Evolutionary conservation across 2,888 invertebrate species (phyloP), one percentile per base, ranked within the genome.

Genomic region (Carabus problematicus): DNA sequence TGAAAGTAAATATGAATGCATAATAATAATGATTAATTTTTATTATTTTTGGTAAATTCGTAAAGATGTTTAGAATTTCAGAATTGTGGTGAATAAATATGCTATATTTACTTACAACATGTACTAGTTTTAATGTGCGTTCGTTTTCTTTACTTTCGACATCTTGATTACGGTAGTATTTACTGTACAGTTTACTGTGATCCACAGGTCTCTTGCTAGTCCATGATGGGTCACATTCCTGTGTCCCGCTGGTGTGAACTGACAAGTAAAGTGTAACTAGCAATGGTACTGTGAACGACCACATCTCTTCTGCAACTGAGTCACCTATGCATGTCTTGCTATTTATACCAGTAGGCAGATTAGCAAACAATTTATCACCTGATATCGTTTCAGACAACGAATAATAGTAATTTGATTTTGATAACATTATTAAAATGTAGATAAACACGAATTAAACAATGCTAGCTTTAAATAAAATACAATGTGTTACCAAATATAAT

Each of bases 161-260:
- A 9, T 52, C 52, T 7, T 18, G 9, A 12, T 14, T 52, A 9
- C 52, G 16, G 6, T 52, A 52, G 16, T 52, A 16, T 52, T 52
- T 52, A 16, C 12, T 52, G 14, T 52, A 19, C 52, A 52, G 18
- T 52, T 52, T 14, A 52, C 16, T 52, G 9, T 2, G 52, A 45
- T 45, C 14, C 8, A 49, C 47, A 49, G 12, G 3, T 11, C 18
- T 63, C 16, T 14, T 47, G 7, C 8, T 54, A 8, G 41, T 41
- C 63, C 63, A 63, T 16, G 52, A 41, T n/a, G 63, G 63, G 41
- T 63, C 63, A 54, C 63, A 63, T 63, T 42, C 18, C 11, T 52
- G 63, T 9, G 18, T 3, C 7, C 9, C 8, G 43, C 9, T 16
- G 12, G 6, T 43, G 16, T 42, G 60, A 16, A 60, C n/a, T 60